Conservation (phyloP, 1,140 invertebrate genomes). For the Cydia pomonella region DNA sequence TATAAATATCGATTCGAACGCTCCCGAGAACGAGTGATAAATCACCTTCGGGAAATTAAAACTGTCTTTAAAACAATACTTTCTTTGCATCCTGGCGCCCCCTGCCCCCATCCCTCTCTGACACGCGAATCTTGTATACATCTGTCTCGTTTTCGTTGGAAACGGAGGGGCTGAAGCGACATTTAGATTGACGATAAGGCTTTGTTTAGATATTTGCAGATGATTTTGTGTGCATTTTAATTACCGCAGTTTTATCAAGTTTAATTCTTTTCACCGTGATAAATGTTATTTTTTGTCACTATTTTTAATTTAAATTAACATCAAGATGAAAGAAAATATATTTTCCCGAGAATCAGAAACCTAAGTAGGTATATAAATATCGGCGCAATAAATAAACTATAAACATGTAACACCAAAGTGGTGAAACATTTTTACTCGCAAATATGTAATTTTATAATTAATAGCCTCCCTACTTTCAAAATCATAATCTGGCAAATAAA, state of each 20-base stretch:
- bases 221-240: constrained; percentile 43
- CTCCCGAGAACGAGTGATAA: constrained; percentile 68
- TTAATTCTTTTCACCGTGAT: constrained; percentile 39
- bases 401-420: too few species aligned
- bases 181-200: constrained; percentile 43
- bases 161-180: constrained; percentile 43
- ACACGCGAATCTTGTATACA: constrained; percentile 34
- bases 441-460: too few species aligned
- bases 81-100: constrained; percentile 59
- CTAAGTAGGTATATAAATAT: too few species aligned
- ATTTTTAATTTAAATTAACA: background rate
- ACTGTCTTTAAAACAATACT: constrained; percentile 79
- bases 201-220: constrained; percentile 45
- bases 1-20: constrained; percentile 63
- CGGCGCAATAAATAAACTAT: too few species aligned
- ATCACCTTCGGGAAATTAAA: constrained; percentile 80
- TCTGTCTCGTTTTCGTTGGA: constrained; percentile 43
- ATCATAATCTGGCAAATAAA: background rate
- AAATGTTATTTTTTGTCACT: background rate
- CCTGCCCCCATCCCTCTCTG: constrained; percentile 43
- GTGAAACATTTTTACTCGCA: too few species aligned
- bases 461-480: too few species aligned
- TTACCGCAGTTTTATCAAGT: constrained; percentile 38
- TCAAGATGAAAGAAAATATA: too few species aligned
- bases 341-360: too few species aligned